Base-by-base conservation (phyloP, 1,140 invertebrate genomes). In the Proales similis region DNA sequence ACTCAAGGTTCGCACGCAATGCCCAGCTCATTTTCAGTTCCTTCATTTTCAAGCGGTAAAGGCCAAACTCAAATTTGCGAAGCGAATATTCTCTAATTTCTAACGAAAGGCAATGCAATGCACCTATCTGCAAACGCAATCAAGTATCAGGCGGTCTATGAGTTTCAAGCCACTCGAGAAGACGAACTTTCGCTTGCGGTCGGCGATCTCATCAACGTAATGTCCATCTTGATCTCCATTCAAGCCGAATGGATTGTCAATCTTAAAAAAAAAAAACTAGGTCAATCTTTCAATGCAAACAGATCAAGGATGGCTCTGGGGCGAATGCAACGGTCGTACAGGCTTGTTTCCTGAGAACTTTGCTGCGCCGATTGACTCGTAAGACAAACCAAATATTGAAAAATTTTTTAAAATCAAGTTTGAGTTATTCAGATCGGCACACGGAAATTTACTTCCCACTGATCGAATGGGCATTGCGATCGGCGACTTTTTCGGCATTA, bases 291-390 rank as follows among this genome's bases (percentile, higher is more conserved):
- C 14, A 9, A 20, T 17, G 33, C 36, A 32, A 61, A 65, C 70
- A 7, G 92, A 97, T 71, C 90, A 90, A 7, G 93, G 92, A n/a
- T 98, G 94, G 94, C 79, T 90, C 65, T 87, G 88, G 65, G 94
- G 94, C 3, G 86, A 90, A 70, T 66, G 70, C 26, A 80, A 86
- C 69, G 87, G 86, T 19, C 82, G 86, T 65, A 85, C 83, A 4
- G 92, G 93, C n/a, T 96, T 91, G 89, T 97, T 97, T 77, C 93
- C 94, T 3, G 88, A 94, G 75, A 88, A 88, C 4, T 97, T 96
- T 74, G 90, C 90, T n/a, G 39, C 32, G 27, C n/a, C 14, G n/a
- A 27, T 62, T 64, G 27, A 14, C 22, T 17, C 45, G 20, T 46
- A 64, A 48, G 62, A 47, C 33, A 43, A 30, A 6, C 17, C 47